Evolutionary conservation across 2,797 vertebrate genomes (phyloP), one percentile per base, ranked within the genome.

Genomic region (Rhynchotus rufescens): DNA sequence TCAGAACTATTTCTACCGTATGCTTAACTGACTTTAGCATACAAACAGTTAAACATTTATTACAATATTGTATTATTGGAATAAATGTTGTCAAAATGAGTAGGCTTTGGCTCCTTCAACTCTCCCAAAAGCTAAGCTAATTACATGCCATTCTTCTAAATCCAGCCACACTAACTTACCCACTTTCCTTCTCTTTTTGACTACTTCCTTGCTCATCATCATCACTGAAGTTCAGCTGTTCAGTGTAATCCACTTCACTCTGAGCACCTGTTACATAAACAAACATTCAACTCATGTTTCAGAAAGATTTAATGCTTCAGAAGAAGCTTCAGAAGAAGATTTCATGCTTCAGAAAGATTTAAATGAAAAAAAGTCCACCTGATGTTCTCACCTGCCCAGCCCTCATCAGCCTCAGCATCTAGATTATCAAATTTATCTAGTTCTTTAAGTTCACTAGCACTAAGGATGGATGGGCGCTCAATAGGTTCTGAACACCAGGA

Each of bases 141-240:
- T 44, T 52, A 84, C 83, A 32, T n/a, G 23, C 42, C 40, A 81
- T 74, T 89, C 82, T 74, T 7, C 75, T 28, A n/a, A 30, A 85
- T 56, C 0, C n/a, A 28, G 49, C 71, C 92, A 72, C 9, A 78
- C 23, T 17, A 59, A 95, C 97, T 97, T 86, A 99, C 99, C 99
- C 98, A 92, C 95, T 99, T 51, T 98, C 98, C 86, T 98, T 99
- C 7, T 99, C 99, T 95, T 99, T 99, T 69, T 98, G 97, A 94
- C 96, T 96, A 86, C 98, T 97, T 92, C 99, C 99, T 97, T 99
- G 99, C 62, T 99, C 99, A 85, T 99, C 99, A 57, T 99, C 99
- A 38, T 99, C 99, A 74, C 99, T 99, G 97, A 99, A 99, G 95
- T 99, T 99, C 28, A 99, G 97, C 96, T 99, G 99, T 92, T 99